Base-by-base conservation (phyloP, 2,113 vertebrate species). In the Tautogolabrus adspersus region DNA sequence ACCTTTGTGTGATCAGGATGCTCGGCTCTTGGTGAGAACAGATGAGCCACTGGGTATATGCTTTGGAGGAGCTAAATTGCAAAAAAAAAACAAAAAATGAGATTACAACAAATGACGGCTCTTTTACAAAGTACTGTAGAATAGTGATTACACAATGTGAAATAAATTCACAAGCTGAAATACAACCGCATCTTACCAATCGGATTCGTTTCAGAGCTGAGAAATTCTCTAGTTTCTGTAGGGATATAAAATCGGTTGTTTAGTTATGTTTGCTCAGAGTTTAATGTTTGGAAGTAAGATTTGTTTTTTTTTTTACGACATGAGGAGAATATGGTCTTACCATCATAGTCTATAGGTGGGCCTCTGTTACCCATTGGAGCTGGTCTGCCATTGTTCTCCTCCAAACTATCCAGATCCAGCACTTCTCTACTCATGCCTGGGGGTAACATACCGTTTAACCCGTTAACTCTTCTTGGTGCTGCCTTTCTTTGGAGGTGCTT, bases 141-240 rank as follows among this genome's bases (percentile, higher is more conserved):
- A 70, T 8, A 44, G 21, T 12, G 37, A 40, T 46, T 13, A 47
- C 54, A 58, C 18, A 30, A 10, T 46, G 5, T 34, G 54, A 64
- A 74, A 44, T 56, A 5, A 30, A 3, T 0, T 42, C 9, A 23
- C 6, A 6, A 16, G 8, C 16, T 7, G 13, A 10, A 7, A 21
- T 18, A 55, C 44, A 69, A 75, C 19, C 1, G 5, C 1, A 30
- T 61, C 75, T 79, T 75, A 93, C 84, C 82, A 3, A 26, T 1
- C 22, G 64, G 69, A 63, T 70, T 42, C 0, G 6, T 81, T 77
- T 92, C 89, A 63, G 77, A 64, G 46, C 81, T 91, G 34, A 59
- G 6, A 13, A 67, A 60, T 73, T 90, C 86, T 72, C 73, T 74
- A 54, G 82, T 89, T 72, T 92, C 89, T 92, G 69, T 69, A 8